Percentiles rank a stretch among this genome's conserved stretches.
These are phyloP conservation scores for Aphrocallistes beatrix DNA, from an alignment of 37 sponge, comb jelly and placozoan species.

Conservation along the genomic window DNA sequence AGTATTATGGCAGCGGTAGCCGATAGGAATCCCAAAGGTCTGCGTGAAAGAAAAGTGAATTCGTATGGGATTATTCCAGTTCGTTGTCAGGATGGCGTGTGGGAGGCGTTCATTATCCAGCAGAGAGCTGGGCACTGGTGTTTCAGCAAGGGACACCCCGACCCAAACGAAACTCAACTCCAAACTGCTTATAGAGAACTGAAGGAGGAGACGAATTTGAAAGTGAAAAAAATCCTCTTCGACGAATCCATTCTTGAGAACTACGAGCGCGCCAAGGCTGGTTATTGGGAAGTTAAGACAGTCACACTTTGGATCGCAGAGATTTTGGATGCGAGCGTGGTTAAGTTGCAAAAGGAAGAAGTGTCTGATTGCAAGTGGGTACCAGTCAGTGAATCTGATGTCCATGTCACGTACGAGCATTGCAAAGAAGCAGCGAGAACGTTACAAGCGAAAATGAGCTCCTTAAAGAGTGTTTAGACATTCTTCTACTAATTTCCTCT, in stretches of 20 bases:
- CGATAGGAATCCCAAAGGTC: not conserved
- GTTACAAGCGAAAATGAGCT: not conserved
- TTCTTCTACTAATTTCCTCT: not conserved
- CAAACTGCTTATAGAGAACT: not conserved
- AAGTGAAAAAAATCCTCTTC: not conserved
- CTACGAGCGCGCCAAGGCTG: not conserved
- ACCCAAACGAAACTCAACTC: not conserved
- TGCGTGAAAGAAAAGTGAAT: not conserved
- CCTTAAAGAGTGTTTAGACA: too few species aligned
- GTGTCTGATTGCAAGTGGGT: not conserved
- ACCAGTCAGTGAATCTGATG: not conserved
- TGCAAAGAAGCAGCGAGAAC: not conserved
- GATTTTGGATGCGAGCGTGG: not conserved
- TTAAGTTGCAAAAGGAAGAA: not conserved
- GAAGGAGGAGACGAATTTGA: not conserved
- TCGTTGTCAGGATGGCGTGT: not conserved
- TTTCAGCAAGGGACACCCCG: not conserved
- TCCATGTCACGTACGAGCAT: not conserved
- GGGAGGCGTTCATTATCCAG: not conserved
- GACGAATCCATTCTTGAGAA: not conserved
- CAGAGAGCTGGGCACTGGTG: constrained; percentile 1
- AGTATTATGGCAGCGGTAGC: not conserved
- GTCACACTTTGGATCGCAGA: not conserved
- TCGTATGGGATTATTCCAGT: not conserved
- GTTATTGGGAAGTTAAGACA: not conserved